phyloP scores from a whole-genome alignment of 2,797 vertebrate species.

The Cichlasoma orientale region DNA sequence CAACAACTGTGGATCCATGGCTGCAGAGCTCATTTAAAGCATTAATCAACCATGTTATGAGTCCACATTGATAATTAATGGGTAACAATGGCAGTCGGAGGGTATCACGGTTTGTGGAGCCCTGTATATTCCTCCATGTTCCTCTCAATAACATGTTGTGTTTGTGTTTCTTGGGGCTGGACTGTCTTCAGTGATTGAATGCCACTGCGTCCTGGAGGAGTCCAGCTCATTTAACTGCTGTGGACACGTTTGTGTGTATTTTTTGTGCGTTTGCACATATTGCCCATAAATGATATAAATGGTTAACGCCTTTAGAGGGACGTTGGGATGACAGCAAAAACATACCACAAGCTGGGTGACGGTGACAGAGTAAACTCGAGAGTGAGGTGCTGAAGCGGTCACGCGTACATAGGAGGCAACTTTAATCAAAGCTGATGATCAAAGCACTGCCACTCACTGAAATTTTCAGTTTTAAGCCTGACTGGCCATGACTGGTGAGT shows the following conservation, averaged over 20 bases:
- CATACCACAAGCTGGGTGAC: conserved; percentile 48
- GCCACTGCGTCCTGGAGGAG: conserved; percentile 71
- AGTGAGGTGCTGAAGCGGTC: conserved; percentile 52
- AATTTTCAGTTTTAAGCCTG: not conserved
- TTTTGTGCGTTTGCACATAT: conserved; percentile 53
- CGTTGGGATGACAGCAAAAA: conserved; percentile 52
- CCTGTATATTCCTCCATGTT: conserved; percentile 48
- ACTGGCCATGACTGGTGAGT: not conserved
- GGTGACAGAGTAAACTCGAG: conserved; percentile 52
- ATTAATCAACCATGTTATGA: conserved; percentile 71
- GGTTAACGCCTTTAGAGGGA: conserved; percentile 40
- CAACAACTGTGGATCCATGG: conserved; percentile 30
- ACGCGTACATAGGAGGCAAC: conserved; percentile 1
- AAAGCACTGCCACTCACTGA: not conserved
- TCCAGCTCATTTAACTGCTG: conserved; percentile 74
- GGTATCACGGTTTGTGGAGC: conserved; percentile 42
- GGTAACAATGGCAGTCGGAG: conserved; percentile 5
- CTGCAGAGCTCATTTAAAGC: conserved; percentile 64
- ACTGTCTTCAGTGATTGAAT: conserved; percentile 76
- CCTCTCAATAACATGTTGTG: conserved; percentile 55
- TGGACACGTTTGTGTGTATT: conserved; percentile 39
- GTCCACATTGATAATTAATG: conserved; percentile 66
- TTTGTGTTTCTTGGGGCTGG: conserved; percentile 63
- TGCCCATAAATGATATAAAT: conserved; percentile 69
- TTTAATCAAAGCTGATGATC: conserved; percentile 10